Evolutionary conservation across 2,113 vertebrate genomes (phyloP).

Genomic region (Athene noctua): DNA sequence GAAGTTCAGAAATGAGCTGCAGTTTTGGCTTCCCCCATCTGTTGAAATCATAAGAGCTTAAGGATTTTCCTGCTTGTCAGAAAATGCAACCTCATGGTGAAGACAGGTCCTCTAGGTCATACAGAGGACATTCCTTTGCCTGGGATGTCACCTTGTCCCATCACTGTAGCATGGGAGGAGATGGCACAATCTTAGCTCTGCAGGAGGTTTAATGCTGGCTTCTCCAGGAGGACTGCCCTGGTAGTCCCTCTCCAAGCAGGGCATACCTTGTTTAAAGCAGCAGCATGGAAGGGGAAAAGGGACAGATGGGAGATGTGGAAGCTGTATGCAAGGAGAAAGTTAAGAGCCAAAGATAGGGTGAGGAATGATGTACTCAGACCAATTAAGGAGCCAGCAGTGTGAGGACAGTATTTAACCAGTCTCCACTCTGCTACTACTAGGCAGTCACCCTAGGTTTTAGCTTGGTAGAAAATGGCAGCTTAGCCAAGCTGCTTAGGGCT

Average conservation of each 20-base stretch:
- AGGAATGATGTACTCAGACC: not conserved
- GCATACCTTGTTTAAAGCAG: not conserved
- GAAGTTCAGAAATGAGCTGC: not conserved
- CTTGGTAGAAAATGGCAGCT: not conserved
- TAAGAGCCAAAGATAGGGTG: not conserved
- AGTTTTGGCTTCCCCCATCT: not conserved
- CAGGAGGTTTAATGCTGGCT: not conserved
- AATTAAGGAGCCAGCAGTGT: not conserved
- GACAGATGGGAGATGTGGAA: not conserved
- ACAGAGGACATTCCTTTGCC: not conserved
- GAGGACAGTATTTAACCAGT: not conserved
- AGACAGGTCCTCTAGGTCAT: not conserved
- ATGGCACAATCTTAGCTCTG: not conserved
- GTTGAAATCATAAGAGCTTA: not conserved
- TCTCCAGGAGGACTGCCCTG: not conserved
- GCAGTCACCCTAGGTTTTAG: not conserved
- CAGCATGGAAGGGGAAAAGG: not conserved
- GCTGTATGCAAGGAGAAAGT: not conserved
- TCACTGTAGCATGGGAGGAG: not conserved
- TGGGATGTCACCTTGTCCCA: not conserved
- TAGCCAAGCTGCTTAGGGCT: not conserved
- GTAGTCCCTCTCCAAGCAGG: not conserved
- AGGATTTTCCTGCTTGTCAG: not conserved
- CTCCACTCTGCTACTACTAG: not conserved
- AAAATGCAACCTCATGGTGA: not conserved